A percentile compares a stretch with the other conserved stretches of the same genome.
phyloP scores from a whole-genome alignment of 2,888 invertebrate species.

The Zaprionus lineosus region DNA sequence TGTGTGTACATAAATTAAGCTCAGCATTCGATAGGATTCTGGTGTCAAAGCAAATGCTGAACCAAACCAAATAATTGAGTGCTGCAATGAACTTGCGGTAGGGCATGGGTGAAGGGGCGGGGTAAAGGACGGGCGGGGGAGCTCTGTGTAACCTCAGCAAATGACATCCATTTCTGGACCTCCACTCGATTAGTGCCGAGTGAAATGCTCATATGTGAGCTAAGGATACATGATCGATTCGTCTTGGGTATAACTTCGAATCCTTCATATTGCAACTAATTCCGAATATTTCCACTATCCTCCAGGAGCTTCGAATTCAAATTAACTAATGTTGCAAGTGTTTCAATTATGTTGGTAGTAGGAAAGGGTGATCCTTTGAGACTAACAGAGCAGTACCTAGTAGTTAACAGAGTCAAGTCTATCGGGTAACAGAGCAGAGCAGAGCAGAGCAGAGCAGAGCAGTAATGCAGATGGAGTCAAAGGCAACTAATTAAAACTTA shows the following conservation, averaged over 20 bases:
- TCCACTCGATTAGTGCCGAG: constrained; percentile 6
- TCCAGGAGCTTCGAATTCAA: neutral
- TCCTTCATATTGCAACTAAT: neutral
- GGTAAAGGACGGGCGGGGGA: neutral
- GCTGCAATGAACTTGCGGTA: constrained; percentile 2
- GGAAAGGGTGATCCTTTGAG: too few relatives aligned
- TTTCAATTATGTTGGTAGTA: neutral
- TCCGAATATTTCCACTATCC: neutral
- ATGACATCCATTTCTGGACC: constrained; percentile 12
- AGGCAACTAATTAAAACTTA: too few relatives aligned
- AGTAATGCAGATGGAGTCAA: too few relatives aligned
- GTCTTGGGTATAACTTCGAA: too few relatives aligned
- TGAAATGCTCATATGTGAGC: neutral
- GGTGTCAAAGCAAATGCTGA: constrained; percentile 33
- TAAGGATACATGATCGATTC: neutral
- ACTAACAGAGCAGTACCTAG: too few relatives aligned
- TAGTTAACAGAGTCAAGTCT: neutral
- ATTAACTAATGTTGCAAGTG: neutral
- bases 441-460: too few relatives aligned
- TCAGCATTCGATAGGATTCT: constrained; percentile 9
- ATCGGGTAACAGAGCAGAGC: neutral
- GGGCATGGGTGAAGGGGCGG: neutral
- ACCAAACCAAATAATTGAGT: constrained; percentile 48
- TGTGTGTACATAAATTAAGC: constrained; percentile 68
- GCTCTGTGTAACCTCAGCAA: neutral